Evolutionary conservation across 2,113 vertebrate species (phyloP).

Genomic region (Chionis minor): DNA sequence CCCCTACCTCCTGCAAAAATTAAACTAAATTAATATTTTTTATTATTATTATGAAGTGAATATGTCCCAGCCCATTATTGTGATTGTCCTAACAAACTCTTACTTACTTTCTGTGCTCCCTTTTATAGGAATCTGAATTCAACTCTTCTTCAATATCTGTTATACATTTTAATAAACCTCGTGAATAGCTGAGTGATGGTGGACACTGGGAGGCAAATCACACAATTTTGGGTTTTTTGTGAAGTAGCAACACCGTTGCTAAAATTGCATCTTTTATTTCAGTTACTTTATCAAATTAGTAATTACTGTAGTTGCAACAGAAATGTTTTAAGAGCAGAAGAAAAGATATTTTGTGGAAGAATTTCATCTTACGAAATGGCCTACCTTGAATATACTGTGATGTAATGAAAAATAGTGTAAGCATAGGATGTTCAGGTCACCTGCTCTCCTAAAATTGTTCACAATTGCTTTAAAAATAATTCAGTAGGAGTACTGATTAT

Average conservation of each 20-base stretch:
- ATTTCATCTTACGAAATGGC: background rate
- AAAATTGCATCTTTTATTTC: background rate
- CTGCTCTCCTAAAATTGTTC: background rate
- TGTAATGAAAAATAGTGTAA: background rate
- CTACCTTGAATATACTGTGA: background rate
- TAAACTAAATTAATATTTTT: background rate
- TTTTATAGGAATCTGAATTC: background rate
- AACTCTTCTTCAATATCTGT: background rate
- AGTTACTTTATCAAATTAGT: background rate
- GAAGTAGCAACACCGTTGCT: background rate
- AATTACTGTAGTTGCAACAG: background rate
- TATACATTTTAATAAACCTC: background rate
- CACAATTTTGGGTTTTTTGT: background rate
- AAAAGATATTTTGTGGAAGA: background rate
- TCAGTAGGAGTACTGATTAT: background rate
- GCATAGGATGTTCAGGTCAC: background rate
- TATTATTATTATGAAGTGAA: background rate
- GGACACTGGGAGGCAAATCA: background rate
- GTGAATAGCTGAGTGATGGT: background rate
- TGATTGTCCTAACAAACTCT: background rate
- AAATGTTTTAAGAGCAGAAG: background rate
- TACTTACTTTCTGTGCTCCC: background rate
- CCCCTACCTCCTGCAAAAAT: background rate
- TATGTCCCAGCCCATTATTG: background rate
- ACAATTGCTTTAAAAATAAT: background rate